Evolutionary conservation across 2,797 vertebrate genomes (phyloP), one percentile per base, ranked within the genome.

Genomic region (Champsocephalus esox): DNA sequence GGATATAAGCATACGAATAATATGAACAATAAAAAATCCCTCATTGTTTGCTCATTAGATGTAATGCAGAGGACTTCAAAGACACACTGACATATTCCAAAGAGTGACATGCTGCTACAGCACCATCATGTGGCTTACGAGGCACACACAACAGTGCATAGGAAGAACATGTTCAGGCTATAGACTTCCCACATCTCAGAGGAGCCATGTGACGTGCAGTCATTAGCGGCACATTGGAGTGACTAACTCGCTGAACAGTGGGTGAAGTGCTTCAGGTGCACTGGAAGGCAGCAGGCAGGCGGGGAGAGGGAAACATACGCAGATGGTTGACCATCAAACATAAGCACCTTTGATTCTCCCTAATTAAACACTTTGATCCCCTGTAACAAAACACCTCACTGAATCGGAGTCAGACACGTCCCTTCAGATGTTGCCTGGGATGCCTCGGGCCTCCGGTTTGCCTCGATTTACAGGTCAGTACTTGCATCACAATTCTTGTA

Each of bases 311-410:
- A 86, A 66, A 81, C 76, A 85, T 86, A 84, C 84, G 78, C 94
- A 94, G 93, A 94, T 93, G 92, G 91, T 82, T 92, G 92, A 93
- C 93, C 87, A 85, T 93, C 90, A 93, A 90, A 92, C 88, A 88
- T 89, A 85, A 92, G 90, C 89, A 70, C 91, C 80, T 92, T 92
- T 91, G 87, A 93, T 94, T 94, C 87, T 77, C 86, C 75, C 86
- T 92, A 93, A 94, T 94, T 93, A 94, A 95, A 94, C 92, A 94
- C 91, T 92, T 90, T 92, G 87, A 94, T 94, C 94, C 88, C 81
- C 87, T 87, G 84, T 93, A 93, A 95, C 93, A 93, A 93, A 95
- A 93, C 92, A 92, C 88, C 88, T 92, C 94, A 94, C 93, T 89
- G 85, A 88, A 90, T 77, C 89, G 85, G 88, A 89, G 75, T 86